Conservation (phyloP, 2,797 vertebrate genomes). For the Esox masquinongy region DNA sequence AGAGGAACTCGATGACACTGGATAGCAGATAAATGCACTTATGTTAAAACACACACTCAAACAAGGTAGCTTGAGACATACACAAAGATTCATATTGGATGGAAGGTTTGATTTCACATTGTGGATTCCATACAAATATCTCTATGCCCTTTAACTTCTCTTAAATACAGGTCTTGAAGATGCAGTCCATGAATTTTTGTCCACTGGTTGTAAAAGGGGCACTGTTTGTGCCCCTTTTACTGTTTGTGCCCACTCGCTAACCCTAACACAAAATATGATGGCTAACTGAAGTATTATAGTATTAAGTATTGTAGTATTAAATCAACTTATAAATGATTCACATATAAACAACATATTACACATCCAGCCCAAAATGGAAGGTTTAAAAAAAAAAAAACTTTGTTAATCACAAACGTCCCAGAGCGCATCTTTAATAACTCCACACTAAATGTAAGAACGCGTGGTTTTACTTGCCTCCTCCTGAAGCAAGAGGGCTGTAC, state of each 20-base stretch:
- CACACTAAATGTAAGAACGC: no score
- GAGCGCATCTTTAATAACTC: no score
- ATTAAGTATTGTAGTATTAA: background rate
- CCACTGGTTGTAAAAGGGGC: no score
- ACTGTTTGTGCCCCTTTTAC: no score
- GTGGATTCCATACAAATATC: background rate
- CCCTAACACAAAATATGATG: no score
- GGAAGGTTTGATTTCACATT: background rate
- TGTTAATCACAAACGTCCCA: no score
- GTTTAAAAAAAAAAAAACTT: no score
- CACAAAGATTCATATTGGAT: background rate
- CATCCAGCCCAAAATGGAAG: no score
- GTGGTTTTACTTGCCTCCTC: conserved; percentile 77
- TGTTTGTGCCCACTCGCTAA: no score
- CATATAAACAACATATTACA: no score
- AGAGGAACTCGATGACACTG: conserved; percentile 93
- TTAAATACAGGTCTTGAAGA: background rate
- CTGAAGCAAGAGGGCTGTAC: conserved; percentile 87
- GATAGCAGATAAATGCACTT: conserved; percentile 3
- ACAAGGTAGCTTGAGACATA: background rate
- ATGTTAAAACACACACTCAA: background rate
- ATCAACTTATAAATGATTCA: no score
- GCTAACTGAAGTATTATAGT: background rate
- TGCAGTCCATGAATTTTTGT: background rate
- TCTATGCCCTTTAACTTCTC: background rate